Evolutionary conservation across 2,113 vertebrate genomes (phyloP).

Genomic region (Eulacestoma nigropectus): DNA sequence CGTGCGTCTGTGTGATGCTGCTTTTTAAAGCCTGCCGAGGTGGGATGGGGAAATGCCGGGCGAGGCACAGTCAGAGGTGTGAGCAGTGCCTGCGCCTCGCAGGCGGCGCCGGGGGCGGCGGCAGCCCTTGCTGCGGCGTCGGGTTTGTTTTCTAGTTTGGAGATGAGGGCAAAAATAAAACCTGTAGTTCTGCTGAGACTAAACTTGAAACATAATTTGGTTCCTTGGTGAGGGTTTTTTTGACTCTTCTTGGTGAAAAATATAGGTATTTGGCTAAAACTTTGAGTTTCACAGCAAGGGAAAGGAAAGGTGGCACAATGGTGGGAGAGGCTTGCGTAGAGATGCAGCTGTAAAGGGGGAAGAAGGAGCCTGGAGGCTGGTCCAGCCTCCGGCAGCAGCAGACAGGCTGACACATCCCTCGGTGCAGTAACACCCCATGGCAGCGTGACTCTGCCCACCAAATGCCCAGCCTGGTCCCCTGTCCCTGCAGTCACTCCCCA

Average conservation of each 20-base stretch:
- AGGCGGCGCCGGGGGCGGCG: background rate
- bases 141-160: background rate
- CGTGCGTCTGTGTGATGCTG: background rate
- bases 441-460: background rate
- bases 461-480: rapidly evolving
- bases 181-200: background rate
- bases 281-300: background rate
- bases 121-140: background rate
- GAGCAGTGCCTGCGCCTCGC: background rate
- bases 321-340: background rate
- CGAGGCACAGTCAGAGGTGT: background rate
- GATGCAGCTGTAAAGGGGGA: background rate
- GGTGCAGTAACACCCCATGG: background rate
- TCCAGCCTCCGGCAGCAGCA: background rate
- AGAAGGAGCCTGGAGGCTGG: background rate
- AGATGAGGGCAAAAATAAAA: background rate
- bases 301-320: background rate
- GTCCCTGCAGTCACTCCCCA: background rate
- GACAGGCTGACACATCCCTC: background rate
- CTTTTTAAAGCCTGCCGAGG: background rate
- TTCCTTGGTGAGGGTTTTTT: background rate
- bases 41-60: background rate
- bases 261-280: background rate
- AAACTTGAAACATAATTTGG: background rate
- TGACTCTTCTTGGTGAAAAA: background rate